Evolutionary conservation across 1,140 invertebrate species (phyloP).

Genomic region (Nephila pilipes): DNA sequence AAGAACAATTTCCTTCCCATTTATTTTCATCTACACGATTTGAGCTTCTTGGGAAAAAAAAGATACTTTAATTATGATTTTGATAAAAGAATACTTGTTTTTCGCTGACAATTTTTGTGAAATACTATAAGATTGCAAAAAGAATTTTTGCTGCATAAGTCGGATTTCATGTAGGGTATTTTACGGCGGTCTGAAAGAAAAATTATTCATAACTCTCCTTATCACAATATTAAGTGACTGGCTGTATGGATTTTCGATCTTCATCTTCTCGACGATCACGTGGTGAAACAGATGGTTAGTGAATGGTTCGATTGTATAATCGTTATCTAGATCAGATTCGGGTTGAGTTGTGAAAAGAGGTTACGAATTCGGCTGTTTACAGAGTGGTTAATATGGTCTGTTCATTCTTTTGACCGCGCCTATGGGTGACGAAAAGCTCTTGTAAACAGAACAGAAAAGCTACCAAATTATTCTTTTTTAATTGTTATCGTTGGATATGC

Average conservation of each 20-base stretch:
- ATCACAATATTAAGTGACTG: too few species aligned
- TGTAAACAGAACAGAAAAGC: not conserved
- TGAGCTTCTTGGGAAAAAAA: too few species aligned
- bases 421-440: not conserved
- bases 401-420: conserved; percentile 23
- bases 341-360: conserved; percentile 20
- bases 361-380: conserved; percentile 19
- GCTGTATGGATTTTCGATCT: not conserved
- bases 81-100: too few species aligned
- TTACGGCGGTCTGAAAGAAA: too few species aligned
- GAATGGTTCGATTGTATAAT: not conserved
- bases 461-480: not conserved
- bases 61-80: too few species aligned
- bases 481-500: not conserved
- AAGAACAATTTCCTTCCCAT: too few species aligned
- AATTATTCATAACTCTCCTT: too few species aligned
- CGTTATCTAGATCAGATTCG: conserved; percentile 1
- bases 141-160: too few species aligned
- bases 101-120: too few species aligned
- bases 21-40: too few species aligned
- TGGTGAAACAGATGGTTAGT: not conserved
- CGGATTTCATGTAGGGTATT: too few species aligned
- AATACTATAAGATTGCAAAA: too few species aligned
- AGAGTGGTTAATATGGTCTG: not conserved
- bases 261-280: not conserved